A percentile compares a stretch with the other conserved stretches of the same genome.
Evolutionary conservation across 2,113 vertebrate species (phyloP).

Genomic region (Bujurquina vittata): DNA sequence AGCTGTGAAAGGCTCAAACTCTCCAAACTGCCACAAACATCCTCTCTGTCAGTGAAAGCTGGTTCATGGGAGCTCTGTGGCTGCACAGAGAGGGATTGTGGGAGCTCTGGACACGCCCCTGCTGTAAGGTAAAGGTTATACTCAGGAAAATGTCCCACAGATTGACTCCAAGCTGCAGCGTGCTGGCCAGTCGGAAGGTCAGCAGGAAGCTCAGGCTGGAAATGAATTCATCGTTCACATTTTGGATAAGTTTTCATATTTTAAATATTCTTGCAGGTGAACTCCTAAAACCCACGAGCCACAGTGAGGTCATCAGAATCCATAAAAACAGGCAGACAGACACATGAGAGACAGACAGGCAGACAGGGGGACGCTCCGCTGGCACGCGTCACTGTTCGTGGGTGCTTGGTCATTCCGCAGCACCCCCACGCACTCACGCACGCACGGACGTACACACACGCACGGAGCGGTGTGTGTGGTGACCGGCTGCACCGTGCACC

Average conservation of each 20-base stretch:
- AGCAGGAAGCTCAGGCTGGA: not conserved
- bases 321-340: too few species aligned
- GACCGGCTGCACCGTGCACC: not conserved
- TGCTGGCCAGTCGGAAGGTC: too few species aligned
- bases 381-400: slow-evolving; percentile 58
- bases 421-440: slow-evolving; percentile 5
- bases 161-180: too few species aligned
- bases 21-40: too few species aligned
- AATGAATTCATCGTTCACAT: too few species aligned
- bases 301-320: not conserved
- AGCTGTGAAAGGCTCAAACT: not conserved
- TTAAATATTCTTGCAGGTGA: not conserved
- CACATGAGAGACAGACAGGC: not conserved
- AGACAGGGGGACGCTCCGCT: slow-evolving; percentile 17
- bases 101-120: not conserved
- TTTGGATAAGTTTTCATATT: not conserved
- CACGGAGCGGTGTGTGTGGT: not conserved
- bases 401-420: slow-evolving; percentile 60
- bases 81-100: too few species aligned
- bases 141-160: not conserved
- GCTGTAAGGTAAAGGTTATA: not conserved
- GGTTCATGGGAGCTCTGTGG: too few species aligned
- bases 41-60: too few species aligned
- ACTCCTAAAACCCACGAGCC: too few species aligned
- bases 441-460: not conserved